Evolutionary conservation across 1,140 invertebrate genomes (phyloP).

Genomic region (Akabosia matsudoensis): DNA sequence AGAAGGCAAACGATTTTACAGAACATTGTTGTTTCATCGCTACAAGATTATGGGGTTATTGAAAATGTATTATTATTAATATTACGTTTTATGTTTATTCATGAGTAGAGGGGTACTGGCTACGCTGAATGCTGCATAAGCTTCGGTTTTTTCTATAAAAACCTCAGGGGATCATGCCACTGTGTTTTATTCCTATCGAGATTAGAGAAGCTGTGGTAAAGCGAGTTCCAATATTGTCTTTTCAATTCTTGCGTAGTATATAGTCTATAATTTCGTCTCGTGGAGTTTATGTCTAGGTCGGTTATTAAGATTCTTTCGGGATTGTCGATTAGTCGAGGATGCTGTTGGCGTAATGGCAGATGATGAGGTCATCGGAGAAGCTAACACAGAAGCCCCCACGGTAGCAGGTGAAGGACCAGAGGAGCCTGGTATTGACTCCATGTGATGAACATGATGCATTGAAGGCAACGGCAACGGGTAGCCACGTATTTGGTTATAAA

Average conservation of each 20-base stretch:
- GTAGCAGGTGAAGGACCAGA: neutral
- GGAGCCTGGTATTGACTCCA: neutral
- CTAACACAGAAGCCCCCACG: neutral
- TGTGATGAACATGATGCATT: slow-evolving; percentile 32
- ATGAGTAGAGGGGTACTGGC: neutral
- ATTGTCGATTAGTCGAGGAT: neutral
- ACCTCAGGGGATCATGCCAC: no score
- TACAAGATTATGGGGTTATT: neutral
- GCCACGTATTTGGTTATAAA: slow-evolving; percentile 26
- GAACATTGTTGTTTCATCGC: no score
- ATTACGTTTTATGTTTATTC: slow-evolving; percentile 17
- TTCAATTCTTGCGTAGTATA: neutral
- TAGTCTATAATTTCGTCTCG: slow-evolving; percentile 41
- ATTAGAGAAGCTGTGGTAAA: no score
- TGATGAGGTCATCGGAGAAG: neutral
- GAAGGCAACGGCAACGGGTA: slow-evolving; percentile 39
- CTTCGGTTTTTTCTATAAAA: no score
- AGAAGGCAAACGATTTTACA: neutral
- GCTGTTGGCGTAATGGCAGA: slow-evolving; percentile 4
- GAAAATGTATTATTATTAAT: slow-evolving; percentile 6
- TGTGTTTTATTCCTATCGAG: no score
- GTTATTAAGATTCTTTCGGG: neutral
- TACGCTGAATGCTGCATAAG: no score
- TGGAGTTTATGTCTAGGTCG: slow-evolving; percentile 38
- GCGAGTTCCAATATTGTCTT: neutral